Evolutionary conservation across 2,888 invertebrate genomes (phyloP).

Genomic region (Cactoblastis cactorum): DNA sequence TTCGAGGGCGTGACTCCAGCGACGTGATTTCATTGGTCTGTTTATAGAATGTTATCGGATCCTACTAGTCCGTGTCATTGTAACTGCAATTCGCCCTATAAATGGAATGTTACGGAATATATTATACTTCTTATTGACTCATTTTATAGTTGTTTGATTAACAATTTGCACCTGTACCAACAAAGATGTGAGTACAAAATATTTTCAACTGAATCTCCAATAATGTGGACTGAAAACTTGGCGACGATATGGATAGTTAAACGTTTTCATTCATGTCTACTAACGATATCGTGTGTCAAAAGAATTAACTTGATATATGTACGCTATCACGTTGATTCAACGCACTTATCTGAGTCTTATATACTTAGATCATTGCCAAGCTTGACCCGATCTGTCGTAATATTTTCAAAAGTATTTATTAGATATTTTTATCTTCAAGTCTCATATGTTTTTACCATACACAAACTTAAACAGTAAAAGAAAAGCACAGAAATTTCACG

Average conservation of each 20-base stretch:
- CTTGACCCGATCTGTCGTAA: constrained; percentile 30
- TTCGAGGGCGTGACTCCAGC: constrained; percentile 4
- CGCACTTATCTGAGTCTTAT: neutral
- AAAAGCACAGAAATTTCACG: too few relatives aligned
- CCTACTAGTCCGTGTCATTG: neutral
- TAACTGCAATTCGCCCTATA: constrained; percentile 1
- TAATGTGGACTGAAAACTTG: neutral
- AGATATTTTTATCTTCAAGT: neutral
- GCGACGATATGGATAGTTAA: neutral
- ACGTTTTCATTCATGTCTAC: neutral
- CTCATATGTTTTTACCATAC: too few relatives aligned
- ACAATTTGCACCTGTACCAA: neutral
- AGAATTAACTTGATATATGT: neutral
- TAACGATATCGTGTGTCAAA: neutral
- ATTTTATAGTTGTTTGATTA: neutral
- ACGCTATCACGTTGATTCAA: neutral
- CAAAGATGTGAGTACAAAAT: neutral
- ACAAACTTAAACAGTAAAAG: too few relatives aligned
- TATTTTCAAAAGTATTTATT: neutral
- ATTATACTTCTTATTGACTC: neutral
- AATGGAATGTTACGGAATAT: neutral
- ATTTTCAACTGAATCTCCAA: neutral
- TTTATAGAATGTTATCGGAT: neutral
- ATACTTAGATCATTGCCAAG: constrained; percentile 3
- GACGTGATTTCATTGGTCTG: neutral